Evolutionary conservation across 2,113 vertebrate genomes (phyloP), one percentile per base, ranked within the genome.

Genomic region (Brienomyrus longianalis): DNA sequence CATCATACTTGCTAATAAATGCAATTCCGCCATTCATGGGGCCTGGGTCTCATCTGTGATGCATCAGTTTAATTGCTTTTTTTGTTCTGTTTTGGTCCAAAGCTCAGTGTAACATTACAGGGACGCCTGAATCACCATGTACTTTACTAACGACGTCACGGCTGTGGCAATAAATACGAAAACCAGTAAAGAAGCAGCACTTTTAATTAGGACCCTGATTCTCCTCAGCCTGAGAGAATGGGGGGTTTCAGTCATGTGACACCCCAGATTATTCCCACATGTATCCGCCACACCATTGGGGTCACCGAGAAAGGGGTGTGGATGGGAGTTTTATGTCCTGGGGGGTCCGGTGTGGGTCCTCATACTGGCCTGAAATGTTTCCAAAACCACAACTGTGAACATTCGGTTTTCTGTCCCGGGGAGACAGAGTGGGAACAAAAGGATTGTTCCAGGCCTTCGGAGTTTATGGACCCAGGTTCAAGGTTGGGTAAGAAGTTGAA

Each of bases 331-430:
- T 54, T 51, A 15, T 52, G 85, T 54, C 4, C 27, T 54, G 7
- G 6, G 6, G 23, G n/a, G 23, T 52, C n/a, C 27, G 0, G 13
- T 86, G 83, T 27, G 23, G 10, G 83, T 87, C 31, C 31, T 3
- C 27, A 54, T 87, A 87, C 48, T 39, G 50, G 50, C 48, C 15
- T 87, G 85, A 87, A 87, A 27, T 21, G 51, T 2, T 87, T 87
- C 51, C 51, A 87, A 54, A 87, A 54, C 85, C 85, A 87, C 50
- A 21, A 87, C 19, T 86, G 83, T 54, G 85, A 56, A 11, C 50
- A 56, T 87, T 86, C 13, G 5, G 84, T 51, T 52, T 23, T 86
- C 47, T 27, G 13, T 86, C 15, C 84, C 84, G 35, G 27, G 50
- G 11, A 87, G 51, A 56, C 31, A 27, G 13, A 56, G 85, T 9